Conservation (phyloP, 2,888 invertebrate genomes). For the Agrochola circellaris region DNA sequence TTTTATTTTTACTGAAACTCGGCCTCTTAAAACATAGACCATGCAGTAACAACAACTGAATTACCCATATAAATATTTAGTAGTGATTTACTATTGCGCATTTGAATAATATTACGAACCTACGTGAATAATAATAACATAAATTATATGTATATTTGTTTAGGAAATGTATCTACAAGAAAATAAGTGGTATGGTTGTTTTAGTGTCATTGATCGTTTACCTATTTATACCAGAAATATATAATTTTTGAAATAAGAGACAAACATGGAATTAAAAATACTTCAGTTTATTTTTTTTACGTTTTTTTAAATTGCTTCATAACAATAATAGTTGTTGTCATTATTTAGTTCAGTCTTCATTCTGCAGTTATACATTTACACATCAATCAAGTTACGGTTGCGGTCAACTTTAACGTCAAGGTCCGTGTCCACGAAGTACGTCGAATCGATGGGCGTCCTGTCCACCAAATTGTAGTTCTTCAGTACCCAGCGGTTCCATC, state of each 20-base stretch:
- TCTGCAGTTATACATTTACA: slow-evolving; percentile 36
- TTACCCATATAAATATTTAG: background rate
- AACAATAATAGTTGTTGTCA: background rate
- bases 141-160: background rate
- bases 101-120: background rate
- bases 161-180: background rate
- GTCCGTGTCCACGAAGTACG: slow-evolving; percentile 79
- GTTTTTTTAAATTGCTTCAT: slow-evolving; percentile 41
- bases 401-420: slow-evolving; percentile 65
- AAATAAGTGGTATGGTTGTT: background rate
- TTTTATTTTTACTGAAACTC: background rate
- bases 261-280: slow-evolving; percentile 35
- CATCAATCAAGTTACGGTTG: slow-evolving; percentile 55
- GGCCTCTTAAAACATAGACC: background rate
- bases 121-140: background rate
- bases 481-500: slow-evolving; percentile 84
- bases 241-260: slow-evolving; percentile 4
- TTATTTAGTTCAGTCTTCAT: slow-evolving; percentile 13
- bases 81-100: background rate
- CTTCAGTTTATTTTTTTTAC: slow-evolving; percentile 40
- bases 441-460: slow-evolving; percentile 74
- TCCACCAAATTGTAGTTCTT: slow-evolving; percentile 80
- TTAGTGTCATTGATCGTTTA: background rate
- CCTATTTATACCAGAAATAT: background rate
- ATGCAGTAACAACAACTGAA: background rate